Conservation (phyloP, 2,113 vertebrate genomes). For the Anhinga rufa region DNA sequence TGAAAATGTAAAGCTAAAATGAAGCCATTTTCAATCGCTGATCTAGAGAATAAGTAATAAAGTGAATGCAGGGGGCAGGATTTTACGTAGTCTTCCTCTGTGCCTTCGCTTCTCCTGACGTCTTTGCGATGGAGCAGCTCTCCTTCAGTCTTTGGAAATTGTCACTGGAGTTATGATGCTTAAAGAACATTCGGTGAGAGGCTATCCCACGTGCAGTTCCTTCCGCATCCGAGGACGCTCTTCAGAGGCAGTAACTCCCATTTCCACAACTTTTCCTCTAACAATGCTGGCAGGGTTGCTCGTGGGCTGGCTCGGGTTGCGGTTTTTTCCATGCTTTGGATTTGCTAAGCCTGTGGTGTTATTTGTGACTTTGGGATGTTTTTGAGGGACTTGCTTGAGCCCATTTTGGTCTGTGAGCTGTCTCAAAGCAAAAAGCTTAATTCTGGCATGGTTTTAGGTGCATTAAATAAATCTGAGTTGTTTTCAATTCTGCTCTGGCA, state of each 20-base stretch:
- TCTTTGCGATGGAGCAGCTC: neutral
- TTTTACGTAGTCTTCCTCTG: neutral
- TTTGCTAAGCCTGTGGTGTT: neutral
- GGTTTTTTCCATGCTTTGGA: neutral
- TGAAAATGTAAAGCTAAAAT: neutral
- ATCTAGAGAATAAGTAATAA: neutral
- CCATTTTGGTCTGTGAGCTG: neutral
- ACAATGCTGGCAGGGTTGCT: neutral
- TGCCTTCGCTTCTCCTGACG: neutral
- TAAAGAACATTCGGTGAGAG: neutral
- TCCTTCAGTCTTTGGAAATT: neutral
- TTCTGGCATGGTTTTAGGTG: neutral
- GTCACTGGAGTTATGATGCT: neutral
- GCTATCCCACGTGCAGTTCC: neutral
- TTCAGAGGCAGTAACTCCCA: neutral
- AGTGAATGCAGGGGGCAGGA: too few relatives aligned
- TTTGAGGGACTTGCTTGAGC: neutral
- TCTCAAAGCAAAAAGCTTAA: neutral
- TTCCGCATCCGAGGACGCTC: neutral
- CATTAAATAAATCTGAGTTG: neutral
- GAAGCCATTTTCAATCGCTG: neutral
- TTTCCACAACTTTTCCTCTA: neutral
- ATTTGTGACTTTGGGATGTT: neutral
- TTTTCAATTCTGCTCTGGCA: neutral
- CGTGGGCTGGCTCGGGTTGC: accelerated